phyloP scores from a whole-genome alignment of 2,797 vertebrate species.

The Pangasius krempfi region DNA sequence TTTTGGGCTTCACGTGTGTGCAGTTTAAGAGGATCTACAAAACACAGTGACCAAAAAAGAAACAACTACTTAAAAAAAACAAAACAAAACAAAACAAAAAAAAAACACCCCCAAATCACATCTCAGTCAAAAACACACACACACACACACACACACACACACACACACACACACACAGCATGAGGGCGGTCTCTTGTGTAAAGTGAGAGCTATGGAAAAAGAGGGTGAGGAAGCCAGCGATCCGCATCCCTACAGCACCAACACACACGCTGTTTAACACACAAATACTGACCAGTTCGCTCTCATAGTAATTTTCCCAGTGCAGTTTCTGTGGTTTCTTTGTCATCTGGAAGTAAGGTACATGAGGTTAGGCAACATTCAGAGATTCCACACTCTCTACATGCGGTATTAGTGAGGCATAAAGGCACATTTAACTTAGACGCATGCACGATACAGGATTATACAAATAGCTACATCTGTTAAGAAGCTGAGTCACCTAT shows the following conservation, averaged over 20 bases:
- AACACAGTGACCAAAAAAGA: constrained; percentile 65
- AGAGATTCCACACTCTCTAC: constrained; percentile 28
- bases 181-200: constrained; percentile 26
- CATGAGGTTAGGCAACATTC: constrained; percentile 71
- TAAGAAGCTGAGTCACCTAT: not conserved
- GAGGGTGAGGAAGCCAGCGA: constrained; percentile 64
- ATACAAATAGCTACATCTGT: constrained; percentile 1
- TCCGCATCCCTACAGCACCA: constrained; percentile 48
- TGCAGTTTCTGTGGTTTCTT: constrained; percentile 87
- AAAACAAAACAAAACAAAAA: constrained; percentile 23
- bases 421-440: constrained; percentile 33
- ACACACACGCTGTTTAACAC: constrained; percentile 60
- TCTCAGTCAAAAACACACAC: constrained; percentile 20
- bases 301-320: constrained; percentile 97
- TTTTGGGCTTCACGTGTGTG: too few species aligned
- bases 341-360: constrained; percentile 90
- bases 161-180: constrained; percentile 45
- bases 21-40: not conserved
- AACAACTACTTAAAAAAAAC: constrained; percentile 47
- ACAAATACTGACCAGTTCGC: constrained; percentile 92
- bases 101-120: constrained; percentile 51
- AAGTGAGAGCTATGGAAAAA: constrained; percentile 65
- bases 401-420: constrained; percentile 48
- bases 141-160: constrained; percentile 45
- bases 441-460: not conserved